Base-by-base conservation (phyloP, 2,888 invertebrate species). In the Apamea anceps region DNA sequence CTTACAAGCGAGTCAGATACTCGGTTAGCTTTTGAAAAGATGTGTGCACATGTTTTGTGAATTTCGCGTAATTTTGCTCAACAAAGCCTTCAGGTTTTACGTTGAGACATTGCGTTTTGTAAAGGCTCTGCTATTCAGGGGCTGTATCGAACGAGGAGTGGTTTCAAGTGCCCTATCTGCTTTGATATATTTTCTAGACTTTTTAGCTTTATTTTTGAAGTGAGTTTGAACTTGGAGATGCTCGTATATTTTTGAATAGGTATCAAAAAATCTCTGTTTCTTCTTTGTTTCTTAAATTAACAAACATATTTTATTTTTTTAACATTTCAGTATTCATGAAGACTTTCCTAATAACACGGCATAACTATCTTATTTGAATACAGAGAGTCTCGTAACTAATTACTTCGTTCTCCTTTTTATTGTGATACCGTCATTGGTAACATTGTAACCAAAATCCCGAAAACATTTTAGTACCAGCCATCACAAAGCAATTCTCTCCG, bases 11-110 rank as follows among this genome's bases (percentile, higher is more conserved):
- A 60, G 71, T 72, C 82, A 76, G 77, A 87, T 79, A 67, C 80
- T 81, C 79, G 83, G 89, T 88, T 89, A 73, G 87, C 88, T 87
- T 89, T 85, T 87, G 78, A 86, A 88, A 87, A 86, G 84, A 85
- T 85, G 86, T 79, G 83, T 79, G 77, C 89, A 88, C 87, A 89
- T 89, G 75, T 89, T 88, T 87, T 88, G 75, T 72, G 81, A 87
- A 87, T 89, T 86, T 86, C 75, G 32, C 71, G 82, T 89, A 87
- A 89, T 87, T 87, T 87, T 82, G 70, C 80, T 60, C 80, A 86
- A 89, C 87, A 89, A 89, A 87, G 81, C 79, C 71, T 84, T 77
- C 51, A 54, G 77, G 86, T 83, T 68, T 79, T 65, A 65, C 76
- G 60, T 82, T 72, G 82, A 79, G 75, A 87, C 75, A 80, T 84